Base-by-base conservation (phyloP, 2,113 vertebrate genomes). In the Tetrax tetrax region DNA sequence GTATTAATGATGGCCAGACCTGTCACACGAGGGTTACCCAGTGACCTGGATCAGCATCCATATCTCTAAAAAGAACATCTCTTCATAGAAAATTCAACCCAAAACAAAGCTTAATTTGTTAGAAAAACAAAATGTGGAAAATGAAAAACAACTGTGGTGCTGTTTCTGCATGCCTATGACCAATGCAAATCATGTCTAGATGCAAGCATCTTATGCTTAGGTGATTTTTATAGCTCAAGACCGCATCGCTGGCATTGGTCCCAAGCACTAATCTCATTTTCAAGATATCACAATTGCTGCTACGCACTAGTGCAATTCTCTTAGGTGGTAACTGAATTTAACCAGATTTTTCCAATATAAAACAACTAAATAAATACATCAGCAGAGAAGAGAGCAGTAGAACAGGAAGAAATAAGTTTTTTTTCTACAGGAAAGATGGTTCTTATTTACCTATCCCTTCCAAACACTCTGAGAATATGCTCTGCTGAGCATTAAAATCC, bases 401-500 rank as follows among this genome's bases (percentile, higher is more conserved):
- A 83, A 83, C 23, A 63, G 61, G 31, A 64, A 28, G 24, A 54
- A 86, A 2, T 8, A 54, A 41, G 19, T 8, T 88, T 53, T 85
- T 85, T 63, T 41, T 43, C 63, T 65, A 74, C 20, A 74, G 71
- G 66, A 93, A 80, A 61, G 28, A 72, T 31, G 41, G n/a, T 41
- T 91, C 53, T 72, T 83, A 85, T 76, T 92, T 92, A 68, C 53
- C 57, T 29, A 48, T 45, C 37, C 71, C 63, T 71, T 43, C 71
- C 29, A 82, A 69, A 63, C 31, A 63, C 37, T 81, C 56, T 28
- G 22, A 79, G 53, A 86, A 68, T 11, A 89, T 41, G 61, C 20
- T 87, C 56, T 89, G 45, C 50, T 88, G 59, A 83, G 54, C 60
- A 92, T 48, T 92, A 61, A 76, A 89, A 72, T 71, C 63, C 63